phyloP scores from a whole-genome alignment of 2,888 invertebrate genomes.

The Drosophila fungiperda region DNA sequence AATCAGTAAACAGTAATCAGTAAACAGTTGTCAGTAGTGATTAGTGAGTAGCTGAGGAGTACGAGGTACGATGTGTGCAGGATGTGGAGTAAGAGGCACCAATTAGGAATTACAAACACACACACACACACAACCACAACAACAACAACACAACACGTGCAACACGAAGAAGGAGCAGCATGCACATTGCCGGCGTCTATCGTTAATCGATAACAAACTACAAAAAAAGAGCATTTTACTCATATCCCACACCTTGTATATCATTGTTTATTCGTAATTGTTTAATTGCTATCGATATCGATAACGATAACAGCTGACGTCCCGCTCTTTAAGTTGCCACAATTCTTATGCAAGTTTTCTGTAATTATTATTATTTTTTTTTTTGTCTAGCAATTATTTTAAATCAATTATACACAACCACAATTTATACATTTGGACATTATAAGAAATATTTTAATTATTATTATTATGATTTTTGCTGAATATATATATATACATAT shows the following conservation, averaged over 20 bases:
- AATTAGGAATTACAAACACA: neutral
- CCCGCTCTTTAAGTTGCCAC: neutral
- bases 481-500: neutral
- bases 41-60: neutral
- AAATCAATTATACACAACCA: conserved; percentile 22
- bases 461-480: conserved; percentile 20
- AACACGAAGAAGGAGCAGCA: neutral
- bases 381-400: conserved; percentile 32
- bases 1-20: neutral
- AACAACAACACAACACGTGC: neutral
- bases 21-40: neutral
- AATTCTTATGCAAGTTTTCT: conserved; percentile 1
- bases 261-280: neutral
- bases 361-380: conserved; percentile 13
- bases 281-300: neutral
- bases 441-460: conserved; percentile 25
- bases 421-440: conserved; percentile 14
- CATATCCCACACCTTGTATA: neutral
- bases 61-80: neutral
- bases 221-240: too few species aligned
- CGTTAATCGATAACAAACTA: neutral
- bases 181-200: conserved; percentile 15
- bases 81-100: neutral
- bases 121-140: neutral
- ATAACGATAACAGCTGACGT: neutral